Percentiles rank a stretch among this genome's conserved stretches.
Conservation (phyloP, 2,797 vertebrate genomes). For the Odontamblyopus rebecca region DNA sequence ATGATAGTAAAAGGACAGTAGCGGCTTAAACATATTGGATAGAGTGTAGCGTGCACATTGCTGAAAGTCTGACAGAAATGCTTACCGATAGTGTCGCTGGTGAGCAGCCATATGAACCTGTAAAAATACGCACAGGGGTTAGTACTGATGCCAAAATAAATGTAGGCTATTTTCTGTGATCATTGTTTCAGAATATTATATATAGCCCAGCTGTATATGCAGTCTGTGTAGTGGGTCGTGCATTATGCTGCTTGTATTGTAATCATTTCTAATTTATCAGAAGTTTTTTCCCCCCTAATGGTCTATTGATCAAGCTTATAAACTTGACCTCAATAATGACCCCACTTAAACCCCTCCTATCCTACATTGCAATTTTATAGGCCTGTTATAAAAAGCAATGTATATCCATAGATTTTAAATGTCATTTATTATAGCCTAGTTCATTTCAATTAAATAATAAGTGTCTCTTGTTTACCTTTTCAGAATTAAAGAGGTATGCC, state of each 20-base stretch:
- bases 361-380: not conserved
- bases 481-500: constrained; percentile 68
- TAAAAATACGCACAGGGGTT: not conserved
- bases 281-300: constrained; percentile 7
- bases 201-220: not conserved
- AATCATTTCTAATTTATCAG: not conserved
- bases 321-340: constrained; percentile 51
- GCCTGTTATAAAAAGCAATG: not conserved
- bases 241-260: not conserved
- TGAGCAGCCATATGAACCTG: not conserved
- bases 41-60: constrained; percentile 2
- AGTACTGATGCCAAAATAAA: not conserved
- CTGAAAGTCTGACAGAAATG: constrained; percentile 17
- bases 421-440: not conserved
- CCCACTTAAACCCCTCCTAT: constrained; percentile 13
- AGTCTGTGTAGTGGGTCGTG: not conserved
- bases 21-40: constrained; percentile 6
- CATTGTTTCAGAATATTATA: not conserved
- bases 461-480: constrained; percentile 24
- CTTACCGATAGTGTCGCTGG: constrained; percentile 19
- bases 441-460: not conserved
- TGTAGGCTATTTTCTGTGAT: not conserved
- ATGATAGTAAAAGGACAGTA: constrained; percentile 1
- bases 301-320: constrained; percentile 3
- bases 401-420: not conserved